phyloP scores from a whole-genome alignment of 2,888 invertebrate genomes.

The Ochlodes sylvanus region DNA sequence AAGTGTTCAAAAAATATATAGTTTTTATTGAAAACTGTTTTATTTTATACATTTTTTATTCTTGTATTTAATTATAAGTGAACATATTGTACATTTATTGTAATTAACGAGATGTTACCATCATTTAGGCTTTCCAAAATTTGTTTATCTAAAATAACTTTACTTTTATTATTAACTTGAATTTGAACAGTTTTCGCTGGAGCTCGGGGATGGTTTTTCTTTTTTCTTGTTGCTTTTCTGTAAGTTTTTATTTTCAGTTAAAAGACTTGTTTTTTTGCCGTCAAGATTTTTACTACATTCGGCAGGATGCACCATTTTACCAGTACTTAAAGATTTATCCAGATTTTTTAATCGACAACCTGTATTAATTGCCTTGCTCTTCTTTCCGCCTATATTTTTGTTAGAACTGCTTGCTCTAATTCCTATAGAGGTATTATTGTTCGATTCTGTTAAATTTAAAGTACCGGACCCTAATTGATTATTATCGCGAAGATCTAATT shows the following conservation, averaged over 20 bases:
- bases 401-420: not conserved
- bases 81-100: no score
- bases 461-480: not conserved
- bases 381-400: not conserved
- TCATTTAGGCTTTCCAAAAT: no score
- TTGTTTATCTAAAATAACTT: no score
- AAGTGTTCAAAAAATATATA: not conserved
- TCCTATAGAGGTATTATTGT: not conserved
- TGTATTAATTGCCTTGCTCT: constrained; percentile 21
- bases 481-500: constrained; percentile 8
- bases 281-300: constrained; percentile 40
- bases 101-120: no score
- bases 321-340: constrained; percentile 36
- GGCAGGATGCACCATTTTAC: constrained; percentile 21
- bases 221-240: constrained; percentile 5
- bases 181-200: not conserved
- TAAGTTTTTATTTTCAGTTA: constrained; percentile 1
- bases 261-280: constrained; percentile 36
- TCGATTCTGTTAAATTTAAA: constrained; percentile 1
- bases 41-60: no score
- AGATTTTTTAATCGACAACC: constrained; percentile 12
- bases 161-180: constrained; percentile 2
- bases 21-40: not conserved
- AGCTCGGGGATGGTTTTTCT: not conserved
- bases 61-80: no score